Conservation (phyloP, 2,797 vertebrate species). For the Ctenochaetus hawaiiensis region DNA sequence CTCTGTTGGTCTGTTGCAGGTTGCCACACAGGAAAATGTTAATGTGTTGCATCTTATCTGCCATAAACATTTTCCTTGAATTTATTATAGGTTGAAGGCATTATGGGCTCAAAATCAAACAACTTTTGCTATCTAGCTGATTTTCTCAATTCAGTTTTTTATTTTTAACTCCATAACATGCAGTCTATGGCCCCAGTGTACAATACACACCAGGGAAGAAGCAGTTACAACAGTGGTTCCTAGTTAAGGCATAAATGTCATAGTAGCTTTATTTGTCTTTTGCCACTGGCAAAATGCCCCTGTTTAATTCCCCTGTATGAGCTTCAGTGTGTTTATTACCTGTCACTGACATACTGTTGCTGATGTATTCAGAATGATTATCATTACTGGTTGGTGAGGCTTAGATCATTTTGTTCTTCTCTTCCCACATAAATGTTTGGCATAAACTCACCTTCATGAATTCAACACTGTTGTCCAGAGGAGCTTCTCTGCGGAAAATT, state of each 20-base stretch:
- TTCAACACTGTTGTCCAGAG: conserved; percentile 95
- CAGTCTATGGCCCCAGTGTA: too few relatives aligned
- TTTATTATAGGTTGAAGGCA: not conserved
- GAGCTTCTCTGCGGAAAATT: conserved; percentile 92
- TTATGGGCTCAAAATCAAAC: not conserved
- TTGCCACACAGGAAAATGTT: not conserved
- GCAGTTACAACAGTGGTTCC: too few relatives aligned
- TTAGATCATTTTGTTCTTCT: not conserved
- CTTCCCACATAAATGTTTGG: not conserved
- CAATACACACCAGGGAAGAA: too few relatives aligned
- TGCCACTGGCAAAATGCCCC: not conserved
- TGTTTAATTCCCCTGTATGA: not conserved
- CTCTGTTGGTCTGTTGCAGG: not conserved
- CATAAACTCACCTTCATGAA: conserved; percentile 91
- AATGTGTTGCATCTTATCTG: not conserved
- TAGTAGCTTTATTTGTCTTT: not conserved
- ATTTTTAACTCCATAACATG: too few relatives aligned
- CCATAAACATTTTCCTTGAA: not conserved
- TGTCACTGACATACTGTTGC: not conserved
- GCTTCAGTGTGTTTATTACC: not conserved
- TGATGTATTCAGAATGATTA: not conserved
- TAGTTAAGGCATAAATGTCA: too few relatives aligned
- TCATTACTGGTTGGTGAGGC: not conserved
- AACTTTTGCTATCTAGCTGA: not conserved
- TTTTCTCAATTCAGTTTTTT: not conserved